Base-by-base conservation (phyloP, 2,888 invertebrate species). In the Drosophila pseudotalamancana region DNA sequence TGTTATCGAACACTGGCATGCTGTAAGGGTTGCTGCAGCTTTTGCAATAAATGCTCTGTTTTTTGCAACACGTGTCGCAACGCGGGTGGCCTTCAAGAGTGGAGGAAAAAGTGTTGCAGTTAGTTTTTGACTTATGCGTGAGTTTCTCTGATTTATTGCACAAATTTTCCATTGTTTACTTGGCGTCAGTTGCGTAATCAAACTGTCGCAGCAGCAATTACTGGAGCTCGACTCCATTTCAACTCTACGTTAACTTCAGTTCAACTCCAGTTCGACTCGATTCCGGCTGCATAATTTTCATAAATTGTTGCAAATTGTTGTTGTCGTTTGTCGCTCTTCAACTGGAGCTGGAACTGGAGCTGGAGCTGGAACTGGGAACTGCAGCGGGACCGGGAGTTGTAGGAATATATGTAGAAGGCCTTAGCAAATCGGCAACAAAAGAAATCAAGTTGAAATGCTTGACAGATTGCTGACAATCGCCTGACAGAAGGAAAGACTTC, bases 181-280 rank as follows among this genome's bases (percentile, higher is more conserved):
- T 21, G 61, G 63, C 72, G 46, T 66, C 66, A 62, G 72, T 68
- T 68, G 65, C 72, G 70, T 73, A 84, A 84, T 84, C 77, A 62
- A 77, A 66, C 70, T 84, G 87, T 81, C 73, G 77, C 57, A 80
- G 85, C 85, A 71, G 57, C 85, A 87, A 87, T 84, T 80, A 73
- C 73, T 51, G 60, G 60, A 54, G 62, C 42, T 39, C 61, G 37
- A 59, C n/a, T 49, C 49, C n/a, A n/a, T n/a, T n/a, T n/a, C n/a
- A n/a, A 14, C 31, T 46, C 46, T 14, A 46, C 21, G 21, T 32
- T 14, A 6, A 23, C 40, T 42, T 11, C 14, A 21, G 48, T 67
- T 56, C 42, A 16, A 49, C 16, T 32, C 42, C 35, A 51, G 18
- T 50, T 46, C 25, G 48, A 46, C 50, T 55, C 42, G 35, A 27